Evolutionary conservation across 1,140 invertebrate genomes (phyloP).

Genomic region (Drosophila littoralis): DNA sequence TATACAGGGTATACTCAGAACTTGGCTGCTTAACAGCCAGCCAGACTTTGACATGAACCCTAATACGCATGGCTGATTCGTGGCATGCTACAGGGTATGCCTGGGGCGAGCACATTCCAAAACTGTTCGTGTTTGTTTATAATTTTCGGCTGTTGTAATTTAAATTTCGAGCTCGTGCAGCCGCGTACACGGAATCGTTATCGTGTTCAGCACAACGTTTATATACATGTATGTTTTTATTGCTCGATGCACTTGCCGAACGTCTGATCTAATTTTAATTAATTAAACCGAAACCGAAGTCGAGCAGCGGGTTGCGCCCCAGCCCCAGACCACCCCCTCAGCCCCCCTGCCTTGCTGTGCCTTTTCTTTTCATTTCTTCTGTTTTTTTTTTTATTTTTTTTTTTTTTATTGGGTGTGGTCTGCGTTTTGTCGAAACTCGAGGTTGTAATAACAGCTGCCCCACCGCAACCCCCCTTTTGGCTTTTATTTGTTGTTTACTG

Average conservation of each 20-base stretch:
- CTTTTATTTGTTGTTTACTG: constrained; percentile 33
- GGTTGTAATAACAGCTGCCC: constrained; percentile 9
- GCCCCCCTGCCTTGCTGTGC: not conserved
- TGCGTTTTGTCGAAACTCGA: constrained; percentile 37
- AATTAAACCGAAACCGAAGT: constrained; percentile 35
- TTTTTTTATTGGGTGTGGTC: constrained; percentile 31
- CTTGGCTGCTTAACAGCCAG: no score
- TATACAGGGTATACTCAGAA: no score
- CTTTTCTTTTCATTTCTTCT: no score
- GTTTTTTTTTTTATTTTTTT: no score
- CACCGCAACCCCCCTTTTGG: not conserved
- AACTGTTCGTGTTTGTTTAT: no score
- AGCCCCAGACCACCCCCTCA: not conserved
- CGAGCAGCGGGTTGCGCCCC: not conserved
- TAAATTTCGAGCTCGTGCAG: no score
- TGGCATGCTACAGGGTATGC: no score
- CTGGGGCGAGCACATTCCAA: no score
- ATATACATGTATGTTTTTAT: not conserved
- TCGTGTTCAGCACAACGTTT: not conserved
- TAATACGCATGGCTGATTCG: no score
- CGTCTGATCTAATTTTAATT: constrained; percentile 49
- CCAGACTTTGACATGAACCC: no score
- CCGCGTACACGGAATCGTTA: not conserved
- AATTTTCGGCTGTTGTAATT: no score
- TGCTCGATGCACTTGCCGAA: constrained; percentile 36